Percentiles rank a stretch among this genome's conserved stretches.
These are phyloP conservation scores for Eidolon helvum DNA, from an alignment of 2,113 vertebrate species.

Conservation along the genomic window DNA sequence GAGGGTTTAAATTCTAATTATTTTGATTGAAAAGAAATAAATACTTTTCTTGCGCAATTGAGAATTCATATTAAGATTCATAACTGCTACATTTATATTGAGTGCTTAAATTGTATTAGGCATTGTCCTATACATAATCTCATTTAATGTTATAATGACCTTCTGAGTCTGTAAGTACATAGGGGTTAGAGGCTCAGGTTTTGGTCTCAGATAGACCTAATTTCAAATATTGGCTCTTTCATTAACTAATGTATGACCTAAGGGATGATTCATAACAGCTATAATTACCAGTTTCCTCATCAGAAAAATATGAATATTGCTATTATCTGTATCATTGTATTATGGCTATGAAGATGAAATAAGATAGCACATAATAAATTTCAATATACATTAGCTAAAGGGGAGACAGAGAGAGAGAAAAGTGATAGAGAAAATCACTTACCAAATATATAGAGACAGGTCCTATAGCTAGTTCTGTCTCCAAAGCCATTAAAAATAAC, in stretches of 20 bases:
- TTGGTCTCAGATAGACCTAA: neutral
- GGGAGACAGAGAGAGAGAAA: neutral
- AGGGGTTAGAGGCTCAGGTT: neutral
- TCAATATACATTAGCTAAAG: neutral
- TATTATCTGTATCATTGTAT: neutral
- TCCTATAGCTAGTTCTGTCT: neutral
- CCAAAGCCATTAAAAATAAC: neutral
- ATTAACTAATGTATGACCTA: neutral
- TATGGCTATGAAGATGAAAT: neutral
- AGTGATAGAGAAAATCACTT: neutral
- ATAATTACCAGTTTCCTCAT: neutral
- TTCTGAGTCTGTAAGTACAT: neutral
- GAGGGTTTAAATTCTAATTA: neutral
- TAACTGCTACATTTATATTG: neutral
- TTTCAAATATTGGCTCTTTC: constrained; percentile 2
- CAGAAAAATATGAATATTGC: constrained; percentile 6
- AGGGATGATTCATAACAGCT: neutral
- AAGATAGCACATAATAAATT: neutral
- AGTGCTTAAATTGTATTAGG: neutral
- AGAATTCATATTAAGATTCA: neutral
- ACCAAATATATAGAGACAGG: neutral
- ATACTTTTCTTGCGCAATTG: neutral
- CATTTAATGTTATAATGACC: neutral
- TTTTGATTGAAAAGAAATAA: neutral
- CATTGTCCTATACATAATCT: neutral